A percentile compares a stretch with the other conserved stretches of the same genome.
Conservation (phyloP, 2,888 invertebrate species). For the Tetanocera ferruginea region DNA sequence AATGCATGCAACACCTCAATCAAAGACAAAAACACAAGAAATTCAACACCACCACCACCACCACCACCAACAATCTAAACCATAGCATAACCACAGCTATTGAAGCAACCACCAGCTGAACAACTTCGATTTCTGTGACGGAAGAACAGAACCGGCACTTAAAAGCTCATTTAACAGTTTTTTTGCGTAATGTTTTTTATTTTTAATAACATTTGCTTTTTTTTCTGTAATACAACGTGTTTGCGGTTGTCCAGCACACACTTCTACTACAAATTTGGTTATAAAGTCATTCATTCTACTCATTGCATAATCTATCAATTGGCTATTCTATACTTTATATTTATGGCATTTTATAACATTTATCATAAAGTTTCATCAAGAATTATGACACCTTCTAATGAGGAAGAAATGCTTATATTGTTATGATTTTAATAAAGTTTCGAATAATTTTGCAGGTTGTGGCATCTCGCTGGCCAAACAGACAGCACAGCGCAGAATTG, state of each 20-base stretch:
- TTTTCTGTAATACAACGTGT: background rate
- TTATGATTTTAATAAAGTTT: background rate
- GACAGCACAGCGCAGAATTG: constrained; percentile 89
- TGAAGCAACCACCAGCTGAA: background rate
- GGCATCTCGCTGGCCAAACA: constrained; percentile 88
- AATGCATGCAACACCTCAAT: constrained; percentile 16
- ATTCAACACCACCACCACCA: background rate
- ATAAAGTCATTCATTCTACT: no score
- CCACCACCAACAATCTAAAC: background rate
- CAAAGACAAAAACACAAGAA: background rate
- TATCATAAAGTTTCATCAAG: background rate
- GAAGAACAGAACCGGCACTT: constrained; percentile 21
- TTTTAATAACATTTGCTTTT: background rate
- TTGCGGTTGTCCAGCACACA: background rate
- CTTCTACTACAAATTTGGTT: no score
- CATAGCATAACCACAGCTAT: constrained; percentile 41
- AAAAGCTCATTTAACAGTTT: background rate
- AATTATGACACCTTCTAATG: background rate
- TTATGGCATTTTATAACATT: constrained; percentile 8
- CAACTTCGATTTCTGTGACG: constrained; percentile 12
- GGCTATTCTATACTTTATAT: background rate
- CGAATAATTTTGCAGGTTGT: constrained; percentile 76
- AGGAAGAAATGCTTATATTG: background rate
- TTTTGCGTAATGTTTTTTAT: no score
- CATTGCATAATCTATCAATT: background rate